phyloP scores from a whole-genome alignment of 2,797 vertebrate genomes.

The Lepilemur septentrionalis region DNA sequence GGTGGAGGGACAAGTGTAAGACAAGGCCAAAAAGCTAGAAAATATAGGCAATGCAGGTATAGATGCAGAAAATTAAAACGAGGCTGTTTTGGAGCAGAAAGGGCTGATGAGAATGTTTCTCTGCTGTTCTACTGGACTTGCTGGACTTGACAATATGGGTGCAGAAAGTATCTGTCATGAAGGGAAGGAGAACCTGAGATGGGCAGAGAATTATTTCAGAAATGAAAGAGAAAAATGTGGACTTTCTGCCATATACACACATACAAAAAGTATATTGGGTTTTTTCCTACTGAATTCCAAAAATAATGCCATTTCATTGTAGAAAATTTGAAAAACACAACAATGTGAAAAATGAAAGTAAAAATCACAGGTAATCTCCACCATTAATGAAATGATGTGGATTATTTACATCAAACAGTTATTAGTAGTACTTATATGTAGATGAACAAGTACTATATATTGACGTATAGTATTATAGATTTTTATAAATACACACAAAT shows the following conservation, averaged over 20 bases:
- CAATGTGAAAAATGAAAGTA: constrained; percentile 5
- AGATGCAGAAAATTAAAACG: not conserved
- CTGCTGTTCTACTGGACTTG: not conserved
- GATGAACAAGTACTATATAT: not conserved
- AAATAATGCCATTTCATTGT: not conserved
- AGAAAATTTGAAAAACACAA: not conserved
- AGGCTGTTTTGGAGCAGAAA: not conserved
- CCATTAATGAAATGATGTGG: not conserved
- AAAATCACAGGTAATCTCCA: not conserved
- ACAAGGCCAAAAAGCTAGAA: not conserved
- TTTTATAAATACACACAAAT: not conserved
- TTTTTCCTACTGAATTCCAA: not conserved
- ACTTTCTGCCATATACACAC: not conserved
- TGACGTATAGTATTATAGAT: not conserved
- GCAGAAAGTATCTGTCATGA: not conserved
- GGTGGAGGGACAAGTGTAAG: not conserved
- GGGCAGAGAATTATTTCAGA: not conserved
- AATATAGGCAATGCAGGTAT: not conserved
- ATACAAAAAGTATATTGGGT: not conserved
- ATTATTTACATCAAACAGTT: not conserved
- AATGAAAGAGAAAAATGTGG: not conserved
- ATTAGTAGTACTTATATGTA: not conserved
- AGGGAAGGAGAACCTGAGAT: not conserved
- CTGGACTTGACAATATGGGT: not conserved
- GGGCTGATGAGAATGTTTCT: not conserved